phyloP scores from a whole-genome alignment of 1,140 invertebrate genomes.

The Panagrolaimus sp. region DNA sequence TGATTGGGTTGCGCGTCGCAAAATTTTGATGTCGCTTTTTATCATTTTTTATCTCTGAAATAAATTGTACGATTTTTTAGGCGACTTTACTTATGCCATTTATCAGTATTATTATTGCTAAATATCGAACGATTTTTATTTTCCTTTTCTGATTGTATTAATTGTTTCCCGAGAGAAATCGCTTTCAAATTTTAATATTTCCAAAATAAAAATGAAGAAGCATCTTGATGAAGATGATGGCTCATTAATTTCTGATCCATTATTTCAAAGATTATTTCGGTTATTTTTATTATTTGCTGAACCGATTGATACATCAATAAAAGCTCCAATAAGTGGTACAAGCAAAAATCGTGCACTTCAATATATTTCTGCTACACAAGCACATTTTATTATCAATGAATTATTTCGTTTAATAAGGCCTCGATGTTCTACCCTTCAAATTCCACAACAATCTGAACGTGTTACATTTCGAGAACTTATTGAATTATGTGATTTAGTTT shows the following conservation, averaged over 20 bases:
- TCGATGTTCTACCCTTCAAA: constrained; percentile 2
- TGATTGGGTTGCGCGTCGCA: too few species aligned
- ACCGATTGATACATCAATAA: not conserved
- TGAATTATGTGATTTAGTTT: constrained; percentile 21
- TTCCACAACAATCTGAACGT: constrained; percentile 15
- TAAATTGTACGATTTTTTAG: too few species aligned
- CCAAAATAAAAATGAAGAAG: constrained; percentile 1
- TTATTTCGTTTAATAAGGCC: constrained; percentile 3
- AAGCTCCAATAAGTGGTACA: not conserved
- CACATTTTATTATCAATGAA: constrained; percentile 9
- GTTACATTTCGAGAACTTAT: constrained; percentile 25
- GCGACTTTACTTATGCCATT: too few species aligned
- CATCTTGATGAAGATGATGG: constrained; percentile 5
- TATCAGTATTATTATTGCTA: too few species aligned
- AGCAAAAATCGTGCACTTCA: constrained; percentile 6
- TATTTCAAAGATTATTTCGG: constrained; percentile 11
- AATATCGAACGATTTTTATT: too few species aligned
- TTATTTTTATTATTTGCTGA: constrained; percentile 7
- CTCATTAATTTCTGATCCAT: constrained; percentile 5
- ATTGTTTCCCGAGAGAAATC: not conserved
- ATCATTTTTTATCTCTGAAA: too few species aligned
- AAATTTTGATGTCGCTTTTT: too few species aligned
- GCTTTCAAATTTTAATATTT: not conserved
- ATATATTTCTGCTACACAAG: constrained; percentile 8
- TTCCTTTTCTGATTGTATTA: not conserved